Base-by-base conservation (phyloP, 2,888 invertebrate species). In the Lasiommata megera region DNA sequence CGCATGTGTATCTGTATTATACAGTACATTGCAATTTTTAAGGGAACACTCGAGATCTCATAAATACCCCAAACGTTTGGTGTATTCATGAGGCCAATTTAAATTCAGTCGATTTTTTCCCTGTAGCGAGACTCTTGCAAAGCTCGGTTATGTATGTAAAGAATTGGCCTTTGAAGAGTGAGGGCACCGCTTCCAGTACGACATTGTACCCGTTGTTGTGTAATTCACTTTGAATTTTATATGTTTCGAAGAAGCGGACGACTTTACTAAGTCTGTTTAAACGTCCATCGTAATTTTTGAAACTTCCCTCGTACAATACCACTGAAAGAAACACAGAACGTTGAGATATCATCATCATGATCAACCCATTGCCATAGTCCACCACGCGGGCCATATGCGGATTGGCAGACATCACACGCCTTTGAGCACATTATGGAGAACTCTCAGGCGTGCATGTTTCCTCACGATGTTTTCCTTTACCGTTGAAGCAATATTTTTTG, bases 41-140 rank as follows among this genome's bases (percentile, higher is more conserved):
- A 31, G 18, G 29, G 23, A 34, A 43, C 18, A 41, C 36, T 17
- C 36, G 43, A 44, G 53, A 43, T 14, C 43, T 53, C 53, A 53
- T 53, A 36, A 36, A 44, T 53, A 53, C 18, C 43, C 43, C 43
- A n/a, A 44, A 43, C 14, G 36, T n/a, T n/a, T n/a, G 43, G 40
- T 43, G 34, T 23, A 44, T 36, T 43, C 44, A 44, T 43, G 44
- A 36, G 41, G 18, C 53, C 53, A 43, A 53, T 53, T 53, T 53
- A 41, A 41, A 52, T 52, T 41, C 52, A 41, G 17, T 41, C 23
- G 52, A 40, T 41, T 40, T 52, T 50, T 52, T 52, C 5, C 40
- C 31, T 16, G 12, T 16, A 41, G 41, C 23, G 41, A 51, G 14
- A 29, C 29, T 7, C 51, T 31, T 28, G 11, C 23, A 51, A 28